phyloP scores from a whole-genome alignment of 1,140 invertebrate genomes.

The Thalassaphorura encarpata region DNA sequence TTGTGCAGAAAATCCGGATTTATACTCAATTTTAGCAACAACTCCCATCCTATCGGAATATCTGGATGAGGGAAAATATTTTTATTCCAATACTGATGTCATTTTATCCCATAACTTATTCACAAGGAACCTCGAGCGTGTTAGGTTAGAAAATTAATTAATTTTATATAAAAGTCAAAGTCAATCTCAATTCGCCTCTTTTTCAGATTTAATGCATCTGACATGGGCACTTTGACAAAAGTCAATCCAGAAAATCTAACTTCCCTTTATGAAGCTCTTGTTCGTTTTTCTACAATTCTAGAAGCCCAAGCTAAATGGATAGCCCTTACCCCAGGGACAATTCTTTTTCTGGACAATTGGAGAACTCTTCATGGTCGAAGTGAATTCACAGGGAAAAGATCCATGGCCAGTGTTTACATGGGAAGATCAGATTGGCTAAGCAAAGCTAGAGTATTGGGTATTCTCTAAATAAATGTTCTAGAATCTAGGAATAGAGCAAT shows the following conservation, averaged over 20 bases:
- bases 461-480: no score
- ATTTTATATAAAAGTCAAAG: no score
- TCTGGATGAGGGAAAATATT: slow-evolving; percentile 47
- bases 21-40: slow-evolving; percentile 47
- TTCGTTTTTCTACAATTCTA: slow-evolving; percentile 40
- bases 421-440: slow-evolving; percentile 47
- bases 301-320: slow-evolving; percentile 46
- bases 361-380: slow-evolving; percentile 58
- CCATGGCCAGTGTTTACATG: slow-evolving; percentile 51
- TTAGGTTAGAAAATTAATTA: slow-evolving; percentile 42
- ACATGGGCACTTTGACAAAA: neutral
- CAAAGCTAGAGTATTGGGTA: slow-evolving; percentile 42
- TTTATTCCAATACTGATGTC: slow-evolving; percentile 41
- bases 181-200: no score
- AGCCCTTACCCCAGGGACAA: slow-evolving; percentile 51
- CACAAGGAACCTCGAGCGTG: slow-evolving; percentile 43
- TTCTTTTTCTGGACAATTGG: slow-evolving; percentile 65
- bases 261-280: slow-evolving; percentile 52
- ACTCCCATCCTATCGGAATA: slow-evolving; percentile 53
- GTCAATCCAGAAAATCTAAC: slow-evolving; percentile 35
- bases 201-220: no score
- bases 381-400: slow-evolving; percentile 49
- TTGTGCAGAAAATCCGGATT: slow-evolving; percentile 41
- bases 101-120: slow-evolving; percentile 44
- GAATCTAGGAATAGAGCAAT: no score